phyloP scores from a whole-genome alignment of 2,888 invertebrate species.

The Hypsopygia costalis region DNA sequence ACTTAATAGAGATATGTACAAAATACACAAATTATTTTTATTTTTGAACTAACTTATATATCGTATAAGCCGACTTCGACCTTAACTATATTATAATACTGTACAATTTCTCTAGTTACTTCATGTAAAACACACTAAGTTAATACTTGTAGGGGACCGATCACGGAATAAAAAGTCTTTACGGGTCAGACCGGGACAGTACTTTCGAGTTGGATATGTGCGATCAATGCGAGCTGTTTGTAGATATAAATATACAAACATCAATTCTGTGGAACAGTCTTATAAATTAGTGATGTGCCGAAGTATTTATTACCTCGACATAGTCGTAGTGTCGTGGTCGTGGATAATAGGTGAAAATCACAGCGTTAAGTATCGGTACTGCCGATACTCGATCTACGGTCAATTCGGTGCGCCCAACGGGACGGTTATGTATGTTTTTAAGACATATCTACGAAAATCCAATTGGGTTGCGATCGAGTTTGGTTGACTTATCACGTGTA shows the following conservation, averaged over 20 bases:
- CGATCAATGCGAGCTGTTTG: constrained; percentile 42
- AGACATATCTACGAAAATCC: constrained; percentile 38
- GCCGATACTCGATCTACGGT: constrained; percentile 35
- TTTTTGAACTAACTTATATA: constrained; percentile 63
- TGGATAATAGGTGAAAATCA: constrained; percentile 46
- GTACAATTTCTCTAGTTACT: constrained; percentile 78
- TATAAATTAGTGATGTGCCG: constrained; percentile 51
- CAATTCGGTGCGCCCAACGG: constrained; percentile 28
- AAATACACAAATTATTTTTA: constrained; percentile 66
- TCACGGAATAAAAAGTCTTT: constrained; percentile 64
- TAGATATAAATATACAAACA: constrained; percentile 43
- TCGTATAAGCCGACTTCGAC: constrained; percentile 63
- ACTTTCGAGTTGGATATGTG: constrained; percentile 51
- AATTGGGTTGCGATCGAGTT: constrained; percentile 42
- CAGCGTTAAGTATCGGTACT: constrained; percentile 47
- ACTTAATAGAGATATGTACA: constrained; percentile 72
- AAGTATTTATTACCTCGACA: constrained; percentile 23
- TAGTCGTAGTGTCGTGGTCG: constrained; percentile 24
- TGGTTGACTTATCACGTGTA: constrained; percentile 91
- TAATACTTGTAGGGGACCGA: constrained; percentile 69
- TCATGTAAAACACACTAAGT: constrained; percentile 67
- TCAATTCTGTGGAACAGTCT: constrained; percentile 77
- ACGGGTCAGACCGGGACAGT: constrained; percentile 48
- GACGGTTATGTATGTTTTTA: constrained; percentile 32
- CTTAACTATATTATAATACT: constrained; percentile 75